Conservation (phyloP, 2,888 invertebrate species). For the Ischnus inquisitorius region DNA sequence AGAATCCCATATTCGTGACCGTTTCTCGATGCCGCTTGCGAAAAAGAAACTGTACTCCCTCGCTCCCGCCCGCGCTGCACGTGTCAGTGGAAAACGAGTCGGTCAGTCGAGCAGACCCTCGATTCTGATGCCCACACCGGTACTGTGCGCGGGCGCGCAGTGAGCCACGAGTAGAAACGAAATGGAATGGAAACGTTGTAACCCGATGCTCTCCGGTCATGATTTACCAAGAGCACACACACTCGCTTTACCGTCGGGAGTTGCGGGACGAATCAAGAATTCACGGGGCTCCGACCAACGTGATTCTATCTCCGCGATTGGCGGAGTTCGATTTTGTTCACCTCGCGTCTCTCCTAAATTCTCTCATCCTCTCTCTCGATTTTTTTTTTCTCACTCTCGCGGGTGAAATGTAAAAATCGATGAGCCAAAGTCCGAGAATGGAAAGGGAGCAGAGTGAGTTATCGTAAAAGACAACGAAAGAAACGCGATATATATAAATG, state of each 20-base stretch:
- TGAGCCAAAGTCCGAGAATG: slow-evolving; percentile 18
- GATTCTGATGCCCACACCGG: neutral
- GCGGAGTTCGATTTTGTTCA: slow-evolving; percentile 38
- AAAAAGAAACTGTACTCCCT: neutral
- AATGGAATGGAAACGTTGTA: slow-evolving; percentile 57
- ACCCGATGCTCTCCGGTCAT: slow-evolving; percentile 46
- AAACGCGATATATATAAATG: neutral
- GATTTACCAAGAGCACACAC: slow-evolving; percentile 50
- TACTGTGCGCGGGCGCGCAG: neutral
- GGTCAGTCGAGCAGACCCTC: slow-evolving; percentile 28
- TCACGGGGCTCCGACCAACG: slow-evolving; percentile 64
- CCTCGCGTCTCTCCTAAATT: neutral
- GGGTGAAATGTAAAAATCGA: slow-evolving; percentile 28
- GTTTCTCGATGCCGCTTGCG: slow-evolving; percentile 22
- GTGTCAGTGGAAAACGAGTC: slow-evolving; percentile 44
- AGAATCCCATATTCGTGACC: slow-evolving; percentile 34
- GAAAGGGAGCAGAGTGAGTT: slow-evolving; percentile 24
- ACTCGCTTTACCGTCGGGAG: slow-evolving; percentile 49
- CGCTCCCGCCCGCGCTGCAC: neutral
- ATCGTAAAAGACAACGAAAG: slow-evolving; percentile 40
- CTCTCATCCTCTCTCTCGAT: neutral
- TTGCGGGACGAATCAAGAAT: slow-evolving; percentile 68
- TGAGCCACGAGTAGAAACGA: slow-evolving; percentile 37
- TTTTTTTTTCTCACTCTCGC: slow-evolving; percentile 14
- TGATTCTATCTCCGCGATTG: slow-evolving; percentile 56